Conservation (phyloP, 2,888 invertebrate species). For the Beris chalybata region DNA sequence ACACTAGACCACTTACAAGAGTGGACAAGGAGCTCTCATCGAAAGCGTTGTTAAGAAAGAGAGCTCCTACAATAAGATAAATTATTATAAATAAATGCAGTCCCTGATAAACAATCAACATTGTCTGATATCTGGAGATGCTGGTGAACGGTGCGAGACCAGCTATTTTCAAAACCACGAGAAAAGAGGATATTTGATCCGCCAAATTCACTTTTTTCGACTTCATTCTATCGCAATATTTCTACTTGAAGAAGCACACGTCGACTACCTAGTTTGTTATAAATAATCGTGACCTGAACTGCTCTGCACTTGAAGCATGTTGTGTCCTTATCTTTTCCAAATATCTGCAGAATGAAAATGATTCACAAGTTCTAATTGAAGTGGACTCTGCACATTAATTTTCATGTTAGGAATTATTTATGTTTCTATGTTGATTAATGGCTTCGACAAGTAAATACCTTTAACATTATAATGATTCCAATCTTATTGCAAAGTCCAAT, state of each 20-base stretch:
- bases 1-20: slow-evolving; percentile 39
- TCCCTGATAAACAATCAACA: slow-evolving; percentile 16
- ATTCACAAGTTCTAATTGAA: no score
- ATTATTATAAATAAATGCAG: slow-evolving; percentile 9
- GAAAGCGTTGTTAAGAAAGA: slow-evolving; percentile 21
- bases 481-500: no score
- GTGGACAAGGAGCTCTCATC: slow-evolving; percentile 31
- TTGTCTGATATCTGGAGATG: background rate
- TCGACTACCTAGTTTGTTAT: background rate
- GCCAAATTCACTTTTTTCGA: background rate
- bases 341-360: no score
- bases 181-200: slow-evolving; percentile 1
- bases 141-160: slow-evolving; percentile 20
- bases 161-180: slow-evolving; percentile 9
- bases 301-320: no score
- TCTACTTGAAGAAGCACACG: background rate
- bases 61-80: slow-evolving; percentile 9
- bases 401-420: no score
- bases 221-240: slow-evolving; percentile 7
- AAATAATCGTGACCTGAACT: background rate
- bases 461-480: no score
- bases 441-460: no score
- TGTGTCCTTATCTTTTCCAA: no score
- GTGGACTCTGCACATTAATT: no score
- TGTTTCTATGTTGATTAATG: no score